Conservation (phyloP, 2,113 vertebrate genomes). For the Micronisus gabar region DNA sequence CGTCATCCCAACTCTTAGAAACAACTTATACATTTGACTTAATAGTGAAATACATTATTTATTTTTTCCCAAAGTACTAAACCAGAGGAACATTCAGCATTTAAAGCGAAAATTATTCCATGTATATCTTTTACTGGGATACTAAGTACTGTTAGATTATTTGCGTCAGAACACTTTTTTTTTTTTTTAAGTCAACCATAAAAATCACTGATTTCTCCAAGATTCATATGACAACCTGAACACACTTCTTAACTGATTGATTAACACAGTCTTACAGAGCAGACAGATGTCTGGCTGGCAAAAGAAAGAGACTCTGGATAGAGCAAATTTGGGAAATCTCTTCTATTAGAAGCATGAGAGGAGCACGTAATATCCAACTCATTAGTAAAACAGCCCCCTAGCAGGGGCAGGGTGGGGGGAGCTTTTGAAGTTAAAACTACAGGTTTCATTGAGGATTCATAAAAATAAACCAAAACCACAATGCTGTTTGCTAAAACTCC, state of each 20-base stretch:
- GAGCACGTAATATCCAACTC: background rate
- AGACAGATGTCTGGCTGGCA: background rate
- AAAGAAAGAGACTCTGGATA: background rate
- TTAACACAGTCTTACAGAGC: background rate
- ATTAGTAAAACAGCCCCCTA: background rate
- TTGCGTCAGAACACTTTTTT: background rate
- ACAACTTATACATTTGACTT: background rate
- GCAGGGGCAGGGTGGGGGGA: rapidly evolving
- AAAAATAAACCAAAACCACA: background rate
- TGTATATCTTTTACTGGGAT: background rate
- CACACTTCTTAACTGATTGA: background rate
- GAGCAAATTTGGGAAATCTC: background rate
- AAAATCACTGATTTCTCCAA: background rate
- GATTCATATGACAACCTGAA: background rate
- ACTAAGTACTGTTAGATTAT: background rate
- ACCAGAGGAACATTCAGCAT: background rate
- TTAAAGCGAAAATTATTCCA: background rate
- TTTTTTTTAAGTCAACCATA: background rate
- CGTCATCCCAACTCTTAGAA: background rate
- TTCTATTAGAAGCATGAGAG: background rate
- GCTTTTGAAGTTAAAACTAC: background rate
- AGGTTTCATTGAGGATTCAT: background rate
- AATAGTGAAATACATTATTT: background rate
- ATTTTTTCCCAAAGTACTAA: background rate
- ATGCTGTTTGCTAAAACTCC: background rate